Percentiles rank a stretch among this genome's conserved stretches.
Evolutionary conservation across 2,797 vertebrate species (phyloP).

Genomic region (Enteromius argenteus): DNA sequence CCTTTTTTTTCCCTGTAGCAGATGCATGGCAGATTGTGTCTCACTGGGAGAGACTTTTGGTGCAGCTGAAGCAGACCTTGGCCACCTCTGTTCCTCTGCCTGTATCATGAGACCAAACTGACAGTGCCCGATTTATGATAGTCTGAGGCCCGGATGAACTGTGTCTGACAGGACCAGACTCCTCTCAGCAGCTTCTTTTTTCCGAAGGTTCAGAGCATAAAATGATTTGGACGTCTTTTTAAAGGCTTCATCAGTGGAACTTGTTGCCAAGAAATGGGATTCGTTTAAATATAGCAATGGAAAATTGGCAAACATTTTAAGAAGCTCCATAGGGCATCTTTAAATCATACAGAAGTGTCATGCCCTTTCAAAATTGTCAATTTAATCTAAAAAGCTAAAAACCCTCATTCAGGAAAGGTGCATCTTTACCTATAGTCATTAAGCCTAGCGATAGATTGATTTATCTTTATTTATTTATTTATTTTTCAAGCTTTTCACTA

Average conservation of each 20-base stretch:
- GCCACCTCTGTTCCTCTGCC: slow-evolving; percentile 22
- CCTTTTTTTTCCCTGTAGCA: slow-evolving; percentile 13
- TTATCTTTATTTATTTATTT: neutral
- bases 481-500: neutral
- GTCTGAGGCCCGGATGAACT: slow-evolving; percentile 26
- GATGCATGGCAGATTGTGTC: slow-evolving; percentile 43
- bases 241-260: neutral
- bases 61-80: slow-evolving; percentile 39
- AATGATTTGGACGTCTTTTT: neutral
- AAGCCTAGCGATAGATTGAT: neutral
- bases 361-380: neutral
- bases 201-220: slow-evolving; percentile 8
- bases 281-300: slow-evolving; percentile 4
- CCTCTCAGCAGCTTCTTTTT: neutral
- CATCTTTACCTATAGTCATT: neutral
- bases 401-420: neutral
- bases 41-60: slow-evolving; percentile 45
- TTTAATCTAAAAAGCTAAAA: neutral
- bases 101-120: slow-evolving; percentile 22
- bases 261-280: slow-evolving; percentile 25
- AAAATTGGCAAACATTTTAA: slow-evolving; percentile 3
- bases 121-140: slow-evolving; percentile 40
- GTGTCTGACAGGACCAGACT: slow-evolving; percentile 33
- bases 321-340: slow-evolving; percentile 2
- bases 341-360: slow-evolving; percentile 3